Base-by-base conservation (phyloP, 2,113 vertebrate genomes). In the Symphodus melops region DNA sequence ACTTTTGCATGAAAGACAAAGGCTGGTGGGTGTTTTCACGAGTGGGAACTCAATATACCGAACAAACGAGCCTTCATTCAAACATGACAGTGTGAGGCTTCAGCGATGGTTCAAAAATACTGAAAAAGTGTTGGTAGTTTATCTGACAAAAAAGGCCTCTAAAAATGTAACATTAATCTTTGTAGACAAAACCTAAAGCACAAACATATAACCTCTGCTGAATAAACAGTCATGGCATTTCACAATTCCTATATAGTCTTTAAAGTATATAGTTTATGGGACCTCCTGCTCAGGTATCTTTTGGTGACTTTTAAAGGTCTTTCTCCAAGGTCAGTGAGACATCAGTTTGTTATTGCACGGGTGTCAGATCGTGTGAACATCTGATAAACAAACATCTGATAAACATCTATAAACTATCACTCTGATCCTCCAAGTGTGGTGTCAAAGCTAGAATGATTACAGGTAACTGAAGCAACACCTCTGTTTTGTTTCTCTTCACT, bases 291-390 rank as follows among this genome's bases (percentile, higher is more conserved):
- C 0, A 1, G 20, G 11, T 13, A 16, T 42, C 39, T 41, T 66
- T 58, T 4, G 25, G 25, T 21, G 37, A 75, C 44, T 72, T 71
- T 66, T 9, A 63, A 48, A 49, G n/a, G n/a, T n/a, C 12, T 6
- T 55, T 53, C 51, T 39, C 23, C 23, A 16, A 46, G 44, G 44
- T 46, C 61, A 70, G 41, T 13, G 10, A 81, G 67, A 56, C 62
- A 61, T 49, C 55, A 70, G 78, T 77, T 81, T 64, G 55, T 71
- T 54, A 75, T 42, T 72, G 77, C 49, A 68, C 54, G 21, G 25
- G 48, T 4, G 17, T 73, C 76, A 68, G 49, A 1, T 5, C 55
- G 8, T 55, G 41, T 36, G 53, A 65, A 41, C 56, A 67, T n/a
- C n/a, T n/a, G n/a, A n/a, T n/a, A n/a, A n/a, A n/a, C n/a, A n/a